Base-by-base conservation (phyloP, 2,888 invertebrate genomes). In the Drosophila fulvimacula region DNA sequence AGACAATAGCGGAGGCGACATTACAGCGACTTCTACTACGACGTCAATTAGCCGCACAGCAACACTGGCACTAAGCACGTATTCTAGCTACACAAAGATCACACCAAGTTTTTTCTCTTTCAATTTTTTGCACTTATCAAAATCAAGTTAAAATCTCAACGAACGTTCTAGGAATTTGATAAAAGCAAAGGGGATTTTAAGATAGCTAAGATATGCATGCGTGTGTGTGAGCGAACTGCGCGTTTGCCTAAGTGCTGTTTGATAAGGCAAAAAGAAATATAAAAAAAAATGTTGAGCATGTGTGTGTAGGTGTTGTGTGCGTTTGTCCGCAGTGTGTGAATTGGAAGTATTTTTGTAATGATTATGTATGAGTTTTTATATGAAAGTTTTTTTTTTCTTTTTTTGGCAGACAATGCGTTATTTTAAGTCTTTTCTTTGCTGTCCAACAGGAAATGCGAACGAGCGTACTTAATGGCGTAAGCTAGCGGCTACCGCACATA, bases 391-490 rank as follows among this genome's bases (percentile, higher is more conserved):
- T 42, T 42, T 19, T 13, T 57, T 70, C 55, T 30, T 60, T 75
- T 87, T 88, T 87, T 72, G 69, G 64, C 83, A 79, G 79, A 83
- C 89, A 89, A 87, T 81, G 88, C 88, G 58, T 65, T 78, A 71
- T 78, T 75, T 64, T 68, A 66, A 51, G 72, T 71, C 59, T 63
- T 71, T 76, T 79, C 73, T 76, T 79, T 63, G 48, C 76, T 69
- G 77, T 63, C 73, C 65, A 79, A 81, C 83, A 89, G 83, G 89
- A 83, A 83, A 89, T 83, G 83, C 85, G 88, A 87, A 72, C 88
- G 71, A 81, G 76, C 76, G 76, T 87, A 76, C 81, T 81, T 76
- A 88, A 89, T 88, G 68, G 79, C 67, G 83, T 88, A 61, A 63
- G 69, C 55, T 62, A 49, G 70, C 52, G 71, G 59, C 79, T 62